Evolutionary conservation across 2,113 vertebrate genomes (phyloP), one percentile per base, ranked within the genome.

Genomic region (Ciconia maguari): DNA sequence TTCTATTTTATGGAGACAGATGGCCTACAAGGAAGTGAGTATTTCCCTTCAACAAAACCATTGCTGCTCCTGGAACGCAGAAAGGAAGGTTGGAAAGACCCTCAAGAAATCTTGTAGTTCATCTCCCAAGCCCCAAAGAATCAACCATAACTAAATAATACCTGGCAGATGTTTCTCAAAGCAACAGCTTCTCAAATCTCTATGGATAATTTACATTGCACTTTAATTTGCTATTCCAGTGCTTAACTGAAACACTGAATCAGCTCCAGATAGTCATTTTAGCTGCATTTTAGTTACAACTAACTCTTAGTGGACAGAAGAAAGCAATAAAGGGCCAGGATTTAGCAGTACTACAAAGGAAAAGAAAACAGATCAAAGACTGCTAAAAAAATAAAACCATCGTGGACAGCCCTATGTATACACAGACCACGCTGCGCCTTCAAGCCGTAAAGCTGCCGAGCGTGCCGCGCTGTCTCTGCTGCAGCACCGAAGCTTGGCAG

Each of bases 361-460:
- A 86, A 85, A 58, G 41, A 72, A 91, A 94, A 87, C 60, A 74
- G 55, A 94, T 57, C 27, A 49, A 61, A 61, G 46, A 46, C 21
- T 44, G 30, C 48, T 74, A 41, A 72, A 66, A 36, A 69, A 57
- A 4, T 2, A 30, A 34, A 51, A 14, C 15, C 58, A 22, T 2
- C 2, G 2, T 3, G 68, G 24, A 32, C 32, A 69, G 66, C 26
- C 68, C 29, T 21, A 13, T 4, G 13, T 6, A 17, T 0, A 44
- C 13, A 76, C n/a, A 82, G 92, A 42, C 36, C 75, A 48, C 6
- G 16, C n/a, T 75, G 62, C 1, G 30, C 79, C 57, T 46, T 9
- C 22, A 3, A 4, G 71, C 32, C 2, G 0, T 7, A 19, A 12
- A 17, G 52, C 42, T 15, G 62, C 62, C 0, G 0, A 42, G 21